phyloP scores from a whole-genome alignment of 2,888 invertebrate species.

The Aradus depressus region DNA sequence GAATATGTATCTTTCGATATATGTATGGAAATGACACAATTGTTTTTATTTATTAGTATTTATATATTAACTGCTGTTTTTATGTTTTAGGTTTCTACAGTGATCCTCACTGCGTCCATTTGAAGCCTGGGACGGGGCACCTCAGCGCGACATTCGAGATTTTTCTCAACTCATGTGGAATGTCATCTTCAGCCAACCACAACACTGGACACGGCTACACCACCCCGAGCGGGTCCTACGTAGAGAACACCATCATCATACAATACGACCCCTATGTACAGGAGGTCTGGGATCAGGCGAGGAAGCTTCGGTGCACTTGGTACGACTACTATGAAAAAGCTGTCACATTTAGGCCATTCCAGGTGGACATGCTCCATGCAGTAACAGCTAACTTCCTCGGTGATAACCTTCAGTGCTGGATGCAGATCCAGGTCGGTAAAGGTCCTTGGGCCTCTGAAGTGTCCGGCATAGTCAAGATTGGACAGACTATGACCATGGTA shows the following conservation, averaged over 20 bases:
- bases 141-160: constrained; percentile 83
- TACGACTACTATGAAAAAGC: constrained; percentile 92
- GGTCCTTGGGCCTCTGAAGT: constrained; percentile 94
- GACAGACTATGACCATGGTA: constrained; percentile 95
- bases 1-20: too few relatives aligned
- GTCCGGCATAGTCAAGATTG: constrained; percentile 85
- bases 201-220: constrained; percentile 76
- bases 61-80: too few relatives aligned
- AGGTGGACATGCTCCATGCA: constrained; percentile 89
- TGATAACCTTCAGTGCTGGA: constrained; percentile 93
- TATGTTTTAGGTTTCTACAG: constrained; percentile 57
- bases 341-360: constrained; percentile 87
- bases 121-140: constrained; percentile 77
- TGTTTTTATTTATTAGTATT: too few relatives aligned
- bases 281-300: constrained; percentile 91
- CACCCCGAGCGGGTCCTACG: constrained; percentile 81
- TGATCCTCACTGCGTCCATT: constrained; percentile 81
- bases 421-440: constrained; percentile 92
- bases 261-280: constrained; percentile 86
- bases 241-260: constrained; percentile 86
- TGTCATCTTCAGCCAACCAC: constrained; percentile 84
- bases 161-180: constrained; percentile 82
- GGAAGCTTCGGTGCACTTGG: constrained; percentile 87
- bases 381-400: constrained; percentile 91
- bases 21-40: too few relatives aligned